Percentiles rank a stretch among this genome's conserved stretches.
Evolutionary conservation across 2,888 invertebrate genomes (phyloP).

Genomic region (Perithous albicinctus): DNA sequence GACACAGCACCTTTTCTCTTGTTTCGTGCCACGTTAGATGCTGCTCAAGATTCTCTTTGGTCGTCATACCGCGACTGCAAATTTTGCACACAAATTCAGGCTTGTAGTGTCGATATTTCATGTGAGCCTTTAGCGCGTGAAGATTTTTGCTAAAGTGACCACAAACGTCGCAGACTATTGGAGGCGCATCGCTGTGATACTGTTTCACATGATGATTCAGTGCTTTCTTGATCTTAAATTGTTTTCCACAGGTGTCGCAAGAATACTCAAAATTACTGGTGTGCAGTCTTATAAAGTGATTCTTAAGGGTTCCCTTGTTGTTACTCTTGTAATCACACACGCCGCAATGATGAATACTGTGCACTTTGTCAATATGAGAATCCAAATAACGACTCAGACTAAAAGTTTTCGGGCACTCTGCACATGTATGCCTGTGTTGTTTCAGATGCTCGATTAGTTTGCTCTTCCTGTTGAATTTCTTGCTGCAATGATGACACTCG

Average conservation of each 20-base stretch:
- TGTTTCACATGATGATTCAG: constrained; percentile 76
- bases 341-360: constrained; percentile 57
- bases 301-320: constrained; percentile 75
- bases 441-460: constrained; percentile 62
- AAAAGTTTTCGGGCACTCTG: constrained; percentile 62
- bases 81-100: constrained; percentile 74
- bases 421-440: constrained; percentile 65
- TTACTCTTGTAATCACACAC: constrained; percentile 76
- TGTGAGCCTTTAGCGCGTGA: constrained; percentile 76
- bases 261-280: constrained; percentile 73
- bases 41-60: constrained; percentile 74
- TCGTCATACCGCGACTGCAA: constrained; percentile 77
- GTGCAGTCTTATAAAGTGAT: constrained; percentile 75
- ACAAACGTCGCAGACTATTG: constrained; percentile 77
- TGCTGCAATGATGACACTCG: constrained; percentile 74
- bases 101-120: constrained; percentile 77
- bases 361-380: constrained; percentile 59
- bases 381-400: constrained; percentile 51
- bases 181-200: constrained; percentile 73
- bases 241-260: constrained; percentile 75
- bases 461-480: constrained; percentile 72
- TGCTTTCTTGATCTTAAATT: constrained; percentile 76
- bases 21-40: constrained; percentile 77
- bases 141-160: constrained; percentile 76
- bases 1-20: constrained; percentile 76